Evolutionary conservation across 2,797 vertebrate species (phyloP).

Genomic region (Chelidonichthys spinosus): DNA sequence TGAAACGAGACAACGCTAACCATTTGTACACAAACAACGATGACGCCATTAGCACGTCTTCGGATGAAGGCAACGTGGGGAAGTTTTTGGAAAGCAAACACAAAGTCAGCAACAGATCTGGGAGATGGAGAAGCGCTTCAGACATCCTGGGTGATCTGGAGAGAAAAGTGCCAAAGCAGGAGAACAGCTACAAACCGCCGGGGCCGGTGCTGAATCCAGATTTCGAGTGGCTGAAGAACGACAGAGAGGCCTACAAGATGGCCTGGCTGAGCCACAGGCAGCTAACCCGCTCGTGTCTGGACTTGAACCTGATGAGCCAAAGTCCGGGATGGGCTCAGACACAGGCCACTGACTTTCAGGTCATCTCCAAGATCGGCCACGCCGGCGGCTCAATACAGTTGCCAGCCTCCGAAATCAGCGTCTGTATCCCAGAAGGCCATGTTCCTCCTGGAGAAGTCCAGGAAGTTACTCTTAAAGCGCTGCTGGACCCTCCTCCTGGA

Average conservation of each 20-base stretch:
- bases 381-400: slow-evolving; percentile 90
- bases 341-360: slow-evolving; percentile 89
- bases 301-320: slow-evolving; percentile 91
- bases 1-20: slow-evolving; percentile 83
- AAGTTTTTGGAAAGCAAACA: slow-evolving; percentile 78
- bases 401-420: slow-evolving; percentile 88
- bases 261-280: slow-evolving; percentile 97
- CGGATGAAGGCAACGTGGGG: slow-evolving; percentile 88
- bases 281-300: slow-evolving; percentile 92
- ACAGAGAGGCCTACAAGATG: slow-evolving; percentile 95
- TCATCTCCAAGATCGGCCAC: slow-evolving; percentile 88
- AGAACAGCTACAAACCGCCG: slow-evolving; percentile 59
- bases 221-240: slow-evolving; percentile 89
- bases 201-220: slow-evolving; percentile 84
- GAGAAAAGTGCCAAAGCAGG: slow-evolving; percentile 69
- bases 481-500: slow-evolving; percentile 89
- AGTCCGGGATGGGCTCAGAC: slow-evolving; percentile 98
- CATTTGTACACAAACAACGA: slow-evolving; percentile 79
- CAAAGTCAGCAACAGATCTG: slow-evolving; percentile 81
- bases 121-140: slow-evolving; percentile 91
- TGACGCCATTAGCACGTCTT: slow-evolving; percentile 89
- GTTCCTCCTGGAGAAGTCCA: slow-evolving; percentile 90
- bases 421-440: slow-evolving; percentile 92
- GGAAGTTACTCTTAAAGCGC: slow-evolving; percentile 91
- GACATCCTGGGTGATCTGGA: slow-evolving; percentile 90